phyloP scores from a whole-genome alignment of 2,888 invertebrate genomes.

The Hartigia nigra region DNA sequence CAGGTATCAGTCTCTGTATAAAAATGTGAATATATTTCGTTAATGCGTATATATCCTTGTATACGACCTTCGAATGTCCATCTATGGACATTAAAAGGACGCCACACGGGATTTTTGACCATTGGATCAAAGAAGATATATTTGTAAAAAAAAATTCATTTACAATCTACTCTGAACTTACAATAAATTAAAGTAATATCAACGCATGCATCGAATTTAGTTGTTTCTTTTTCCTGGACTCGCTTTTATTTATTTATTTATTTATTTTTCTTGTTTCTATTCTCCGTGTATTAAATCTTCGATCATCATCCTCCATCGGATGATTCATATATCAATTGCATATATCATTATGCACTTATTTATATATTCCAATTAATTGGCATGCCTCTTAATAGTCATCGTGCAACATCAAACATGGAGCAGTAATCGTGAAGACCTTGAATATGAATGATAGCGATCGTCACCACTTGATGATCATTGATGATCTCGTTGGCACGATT shows the following conservation, averaged over 20 bases:
- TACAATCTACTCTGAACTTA: constrained; percentile 24
- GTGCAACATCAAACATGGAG: not conserved
- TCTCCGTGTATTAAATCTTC: not conserved
- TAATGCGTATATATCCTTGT: constrained; percentile 7
- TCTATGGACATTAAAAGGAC: not conserved
- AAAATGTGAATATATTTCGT: constrained; percentile 48
- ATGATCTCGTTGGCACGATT: not conserved
- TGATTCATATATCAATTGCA: not conserved
- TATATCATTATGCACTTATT: not conserved
- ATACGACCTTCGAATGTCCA: not conserved
- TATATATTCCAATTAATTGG: not conserved
- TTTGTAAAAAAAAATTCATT: constrained; percentile 19
- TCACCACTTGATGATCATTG: not conserved
- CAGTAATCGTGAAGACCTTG: not conserved
- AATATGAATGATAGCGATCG: not conserved
- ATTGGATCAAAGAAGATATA: not conserved
- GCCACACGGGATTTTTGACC: not conserved
- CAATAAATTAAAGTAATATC: constrained; percentile 30
- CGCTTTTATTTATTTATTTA: no score
- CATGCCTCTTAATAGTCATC: not conserved
- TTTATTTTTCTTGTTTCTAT: constrained; percentile 4
- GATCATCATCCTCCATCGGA: not conserved
- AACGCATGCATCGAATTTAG: constrained; percentile 19
- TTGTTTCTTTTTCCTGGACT: not conserved
- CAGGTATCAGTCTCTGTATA: constrained; percentile 58